Base-by-base conservation (phyloP, 2,797 vertebrate species). In the Morus bassanus region DNA sequence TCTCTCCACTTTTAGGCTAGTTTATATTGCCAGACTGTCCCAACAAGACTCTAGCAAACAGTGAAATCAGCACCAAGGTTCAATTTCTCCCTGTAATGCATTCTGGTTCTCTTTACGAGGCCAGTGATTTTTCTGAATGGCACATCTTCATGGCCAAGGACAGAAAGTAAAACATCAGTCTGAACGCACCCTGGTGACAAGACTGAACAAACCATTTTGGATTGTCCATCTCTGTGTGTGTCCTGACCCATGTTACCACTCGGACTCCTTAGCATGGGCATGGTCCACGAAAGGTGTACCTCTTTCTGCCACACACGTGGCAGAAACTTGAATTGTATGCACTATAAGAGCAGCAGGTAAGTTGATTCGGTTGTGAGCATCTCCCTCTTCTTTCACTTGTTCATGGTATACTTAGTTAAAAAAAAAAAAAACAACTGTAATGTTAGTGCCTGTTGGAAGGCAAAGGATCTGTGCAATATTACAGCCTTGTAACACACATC, bases 401-500 rank as follows among this genome's bases (percentile, higher is more conserved):
- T 69, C 30, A 1, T 5, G 60, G 65, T 17, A 14, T 30, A 22
- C 39, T 78, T 23, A 35, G 33, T 53, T 2, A 77, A 94, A 91
- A 63, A 63, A 73, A 85, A 88, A 83, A n/a, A 41, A 41, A 41
- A 41, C 10, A 45, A 46, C 4, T 11, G 63, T 30, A 27, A 37
- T 4, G 25, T 48, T 68, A 81, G 50, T 60, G 88, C 72, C 56
- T 41, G 70, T 18, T 88, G 60, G 82, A 95, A 95, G 76, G 80
- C 50, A 83, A 63, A 93, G 54, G 48, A 53, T 91, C 68, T 85
- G 39, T 82, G 93, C 79, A 43, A 31, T n/a, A 12, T 91, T 93
- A 81, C 77, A 87, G 72, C 77, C 70, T 94, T 70, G 59, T 90
- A 80, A 97, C 74, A 82, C 89, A 88, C 68, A 93, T 93, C 33